Percentiles rank a stretch among this genome's conserved stretches.
Conservation (phyloP, 35 echinoderm and acorn worm genomes). For the Heliocidaris erythrogramma region DNA sequence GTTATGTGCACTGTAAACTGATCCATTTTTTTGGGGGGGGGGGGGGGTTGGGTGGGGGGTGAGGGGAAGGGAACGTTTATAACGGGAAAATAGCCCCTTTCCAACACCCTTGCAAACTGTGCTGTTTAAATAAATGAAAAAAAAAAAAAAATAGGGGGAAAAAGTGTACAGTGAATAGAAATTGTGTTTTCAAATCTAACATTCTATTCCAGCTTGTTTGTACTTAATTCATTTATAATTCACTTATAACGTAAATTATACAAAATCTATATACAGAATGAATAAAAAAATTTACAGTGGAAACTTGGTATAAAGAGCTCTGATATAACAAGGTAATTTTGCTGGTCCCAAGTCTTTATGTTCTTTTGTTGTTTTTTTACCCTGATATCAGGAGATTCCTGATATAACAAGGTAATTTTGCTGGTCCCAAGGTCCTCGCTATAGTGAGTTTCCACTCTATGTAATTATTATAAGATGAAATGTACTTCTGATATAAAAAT, state of each 20-base stretch:
- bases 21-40: too few relatives aligned
- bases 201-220: neutral
- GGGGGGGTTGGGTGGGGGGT: too few relatives aligned
- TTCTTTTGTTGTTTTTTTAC: neutral
- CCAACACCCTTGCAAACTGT: too few relatives aligned
- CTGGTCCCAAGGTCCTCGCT: neutral
- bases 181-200: neutral
- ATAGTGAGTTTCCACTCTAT: too few relatives aligned
- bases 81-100: too few relatives aligned
- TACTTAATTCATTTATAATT: neutral
- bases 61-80: too few relatives aligned
- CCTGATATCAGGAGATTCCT: neutral
- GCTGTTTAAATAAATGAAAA: neutral
- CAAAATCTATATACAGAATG: neutral
- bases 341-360: neutral
- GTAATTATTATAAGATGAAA: neutral
- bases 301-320: neutral
- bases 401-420: neutral
- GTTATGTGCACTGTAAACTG: too few relatives aligned
- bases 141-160: neutral
- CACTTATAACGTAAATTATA: neutral
- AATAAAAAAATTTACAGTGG: neutral
- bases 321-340: slow-evolving; percentile 3
- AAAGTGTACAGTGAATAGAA: neutral
- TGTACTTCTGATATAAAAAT: too few relatives aligned